Evolutionary conservation across 2,113 vertebrate genomes (phyloP), one percentile per base, ranked within the genome.

Genomic region (Chloroceryle aenea): DNA sequence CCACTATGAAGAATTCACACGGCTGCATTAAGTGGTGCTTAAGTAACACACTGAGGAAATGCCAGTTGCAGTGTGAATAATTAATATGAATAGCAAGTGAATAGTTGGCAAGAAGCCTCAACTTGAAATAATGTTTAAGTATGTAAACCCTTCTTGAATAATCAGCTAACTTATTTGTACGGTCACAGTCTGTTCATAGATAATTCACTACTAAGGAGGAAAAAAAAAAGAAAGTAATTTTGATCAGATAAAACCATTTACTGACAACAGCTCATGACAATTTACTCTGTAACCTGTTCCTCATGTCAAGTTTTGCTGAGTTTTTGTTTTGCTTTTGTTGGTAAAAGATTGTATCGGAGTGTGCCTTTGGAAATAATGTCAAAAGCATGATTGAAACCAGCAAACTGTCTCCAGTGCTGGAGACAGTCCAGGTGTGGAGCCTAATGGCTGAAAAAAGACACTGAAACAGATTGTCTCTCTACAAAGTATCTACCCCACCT

Each of bases 11-110:
- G 74, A 74, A 92, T 81, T 67, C 61, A 76, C 76, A 78, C 6
- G 4, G 73, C 34, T 1, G 0, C 84, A 61, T 72, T 72, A 91
- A 86, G 63, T 36, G 72, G 72, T 78, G 72, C 87, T 95, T 89
- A 81, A 93, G 62, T 80, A 90, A 87, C 61, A 64, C 62, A 5
- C 47, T 36, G 58, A 93, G 84, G 81, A 94, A 95, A 91, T 62
- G 76, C 75, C 93, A 96, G 63, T 81, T 96, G 66, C 52, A 75
- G 90, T 86, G 93, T 94, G 93, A 90, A 95, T 90, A 95, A 96
- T 91, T 86, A 91, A 83, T 59, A 92, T 69, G 82, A 96, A 88
- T 14, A 94, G 90, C 72, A 84, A 96, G 56, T 12, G 67, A 90
- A 85, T 38, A 82, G 64, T 48, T 96, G 92, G 92, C 95, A 95